Percentiles rank a stretch among this genome's conserved stretches.
Conservation (phyloP, 2,113 vertebrate species). For the Brachionichthys hirsutus region DNA sequence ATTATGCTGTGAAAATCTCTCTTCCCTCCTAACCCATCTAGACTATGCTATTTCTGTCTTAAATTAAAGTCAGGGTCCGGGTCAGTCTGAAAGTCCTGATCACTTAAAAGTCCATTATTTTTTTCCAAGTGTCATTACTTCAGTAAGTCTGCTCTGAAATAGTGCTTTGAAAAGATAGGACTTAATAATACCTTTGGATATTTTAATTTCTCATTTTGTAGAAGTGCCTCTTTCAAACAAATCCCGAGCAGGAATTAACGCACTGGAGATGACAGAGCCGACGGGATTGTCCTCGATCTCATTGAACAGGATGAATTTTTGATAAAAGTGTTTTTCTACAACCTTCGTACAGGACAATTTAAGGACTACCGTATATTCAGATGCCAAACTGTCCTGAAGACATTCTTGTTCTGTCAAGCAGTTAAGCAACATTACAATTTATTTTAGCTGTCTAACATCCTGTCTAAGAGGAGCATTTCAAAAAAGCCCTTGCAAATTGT, state of each 20-base stretch:
- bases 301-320: not conserved
- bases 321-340: not conserved
- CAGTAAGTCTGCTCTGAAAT: slow-evolving; percentile 36
- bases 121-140: slow-evolving; percentile 62
- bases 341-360: too few relatives aligned
- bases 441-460: too few relatives aligned
- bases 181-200: slow-evolving; percentile 23
- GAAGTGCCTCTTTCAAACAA: slow-evolving; percentile 20
- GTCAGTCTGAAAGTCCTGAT: slow-evolving; percentile 65
- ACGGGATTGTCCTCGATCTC: slow-evolving; percentile 9
- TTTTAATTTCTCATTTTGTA: slow-evolving; percentile 20
- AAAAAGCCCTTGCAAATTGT: too few relatives aligned
- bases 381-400: too few relatives aligned
- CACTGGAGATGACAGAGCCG: slow-evolving; percentile 12
- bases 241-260: slow-evolving; percentile 17
- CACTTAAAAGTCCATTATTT: slow-evolving; percentile 76
- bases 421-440: too few relatives aligned
- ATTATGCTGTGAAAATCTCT: slow-evolving; percentile 70
- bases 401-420: too few relatives aligned
- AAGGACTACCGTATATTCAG: too few relatives aligned
- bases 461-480: too few relatives aligned
- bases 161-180: slow-evolving; percentile 28
- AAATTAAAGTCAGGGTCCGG: slow-evolving; percentile 68
- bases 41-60: slow-evolving; percentile 65
- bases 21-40: slow-evolving; percentile 60